Percentiles rank a stretch among this genome's conserved stretches.
Evolutionary conservation across 2,888 invertebrate species (phyloP).

Genomic region (Macropis europaea): DNA sequence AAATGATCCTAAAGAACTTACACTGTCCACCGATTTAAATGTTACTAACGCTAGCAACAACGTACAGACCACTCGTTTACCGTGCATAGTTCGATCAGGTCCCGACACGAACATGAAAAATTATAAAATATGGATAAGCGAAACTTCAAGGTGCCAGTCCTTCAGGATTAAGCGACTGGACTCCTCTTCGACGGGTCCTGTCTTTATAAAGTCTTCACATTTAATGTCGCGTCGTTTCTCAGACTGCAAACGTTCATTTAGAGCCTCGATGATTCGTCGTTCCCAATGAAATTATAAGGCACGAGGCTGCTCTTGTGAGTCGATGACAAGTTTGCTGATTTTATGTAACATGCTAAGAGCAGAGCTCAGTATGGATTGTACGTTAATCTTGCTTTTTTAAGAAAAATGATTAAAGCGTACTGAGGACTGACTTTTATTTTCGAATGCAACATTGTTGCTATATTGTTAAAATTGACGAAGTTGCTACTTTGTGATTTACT

Average conservation of each 20-base stretch:
- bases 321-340: constrained; percentile 26
- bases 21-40: constrained; percentile 27
- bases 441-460: too few relatives aligned
- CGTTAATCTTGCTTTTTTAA: too few relatives aligned
- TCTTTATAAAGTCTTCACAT: constrained; percentile 22
- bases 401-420: too few relatives aligned
- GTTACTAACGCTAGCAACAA: constrained; percentile 3
- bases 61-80: neutral
- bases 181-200: neutral
- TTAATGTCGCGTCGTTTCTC: neutral
- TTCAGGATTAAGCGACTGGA: neutral
- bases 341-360: constrained; percentile 28
- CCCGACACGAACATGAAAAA: neutral
- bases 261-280: constrained; percentile 10
- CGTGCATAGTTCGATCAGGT: constrained; percentile 24
- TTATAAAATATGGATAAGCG: too few relatives aligned
- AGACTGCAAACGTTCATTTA: neutral
- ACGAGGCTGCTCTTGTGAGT: constrained; percentile 3
- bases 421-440: too few relatives aligned
- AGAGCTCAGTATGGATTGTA: neutral
- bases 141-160: neutral
- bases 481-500: too few relatives aligned
- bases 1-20: constrained; percentile 17
- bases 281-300: neutral
- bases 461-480: too few relatives aligned